Evolutionary conservation across 2,888 invertebrate species (phyloP).

Genomic region (Phania funesta): DNA sequence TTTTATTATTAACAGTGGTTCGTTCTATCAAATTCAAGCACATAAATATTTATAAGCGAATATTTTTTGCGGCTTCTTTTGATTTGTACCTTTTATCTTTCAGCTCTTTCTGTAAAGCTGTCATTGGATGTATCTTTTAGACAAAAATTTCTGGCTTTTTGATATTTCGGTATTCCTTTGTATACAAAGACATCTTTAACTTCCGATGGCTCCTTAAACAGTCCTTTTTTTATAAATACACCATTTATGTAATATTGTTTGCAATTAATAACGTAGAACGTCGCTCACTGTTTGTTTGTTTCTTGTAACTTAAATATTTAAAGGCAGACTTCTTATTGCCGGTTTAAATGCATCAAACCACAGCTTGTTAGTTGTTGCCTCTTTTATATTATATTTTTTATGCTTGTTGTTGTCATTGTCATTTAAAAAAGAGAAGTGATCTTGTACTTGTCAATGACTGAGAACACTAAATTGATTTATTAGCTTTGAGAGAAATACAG

Average conservation of each 20-base stretch:
- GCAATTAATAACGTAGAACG: conserved; percentile 45
- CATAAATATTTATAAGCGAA: conserved; percentile 1
- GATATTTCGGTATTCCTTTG: conserved; percentile 59
- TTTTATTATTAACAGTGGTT: conserved; percentile 7
- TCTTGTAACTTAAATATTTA: not conserved
- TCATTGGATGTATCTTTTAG: conserved; percentile 57
- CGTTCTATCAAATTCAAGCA: not conserved
- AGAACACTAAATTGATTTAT: conserved; percentile 64
- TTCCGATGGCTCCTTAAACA: not conserved
- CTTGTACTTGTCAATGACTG: conserved; percentile 56
- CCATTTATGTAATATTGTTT: conserved; percentile 28
- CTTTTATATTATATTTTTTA: conserved; percentile 2
- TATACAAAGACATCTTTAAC: not conserved
- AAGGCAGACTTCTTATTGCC: conserved; percentile 8
- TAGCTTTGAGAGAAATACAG: conserved; percentile 1
- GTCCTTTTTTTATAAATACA: not conserved
- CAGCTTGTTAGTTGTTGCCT: conserved; percentile 25
- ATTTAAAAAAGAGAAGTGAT: conserved; percentile 44
- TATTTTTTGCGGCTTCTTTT: conserved; percentile 30
- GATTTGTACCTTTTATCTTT: not conserved
- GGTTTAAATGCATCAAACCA: conserved; percentile 16
- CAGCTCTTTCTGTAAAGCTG: conserved; percentile 44
- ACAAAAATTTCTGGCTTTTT: conserved; percentile 47
- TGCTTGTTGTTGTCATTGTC: conserved; percentile 44
- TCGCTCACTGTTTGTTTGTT: not conserved